Evolutionary conservation across 2,888 invertebrate species (phyloP), one percentile per base, ranked within the genome.

Genomic region (Xanthia togata): DNA sequence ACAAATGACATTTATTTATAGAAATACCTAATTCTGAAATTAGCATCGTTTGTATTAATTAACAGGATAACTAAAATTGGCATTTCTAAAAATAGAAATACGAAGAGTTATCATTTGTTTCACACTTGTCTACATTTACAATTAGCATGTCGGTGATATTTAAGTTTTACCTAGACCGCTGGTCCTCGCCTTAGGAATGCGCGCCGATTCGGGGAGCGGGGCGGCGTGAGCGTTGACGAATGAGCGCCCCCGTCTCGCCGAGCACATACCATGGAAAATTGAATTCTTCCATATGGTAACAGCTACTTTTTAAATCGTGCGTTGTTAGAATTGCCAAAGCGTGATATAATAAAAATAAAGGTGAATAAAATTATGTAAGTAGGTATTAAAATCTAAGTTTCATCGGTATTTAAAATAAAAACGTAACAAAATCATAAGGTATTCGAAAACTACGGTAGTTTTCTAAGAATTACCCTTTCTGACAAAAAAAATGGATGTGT

Each of bases 81-180:
- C 23, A 26, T 47, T 31, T 47, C 23, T 59, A 12, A 38, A 73
- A 74, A 74, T 47, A 73, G 17, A 74, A 74, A 8, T 26, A 38
- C 35, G 14, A 73, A 47, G 17, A 35, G 17, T 31, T 31, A 14
- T 59, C 47, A 73, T 73, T 38, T 59, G 17, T 74, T 38, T 59
- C 4, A 11, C 47, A 47, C 17, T 17, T 47, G 44, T 73, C 35
- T 44, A n/a, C 5, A 35, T 26, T 73, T 59, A 35, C 6, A 59
- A 72, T 59, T 26, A 59, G 44, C 17, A 47, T 17, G 38, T 26
- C 20, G 20, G 20, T 73, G 35, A 57, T 3, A 14, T 35, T 57
- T 57, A 44, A 44, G 44, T 41, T 9, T 1, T 44, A 44, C 12
- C 12, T 12, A 44, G 44, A 44, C 44, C 12, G 44, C 44, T 44